These are phyloP conservation scores for Cichladusa arquata DNA, from an alignment of 2,113 vertebrate genomes.

Conservation along the genomic window DNA sequence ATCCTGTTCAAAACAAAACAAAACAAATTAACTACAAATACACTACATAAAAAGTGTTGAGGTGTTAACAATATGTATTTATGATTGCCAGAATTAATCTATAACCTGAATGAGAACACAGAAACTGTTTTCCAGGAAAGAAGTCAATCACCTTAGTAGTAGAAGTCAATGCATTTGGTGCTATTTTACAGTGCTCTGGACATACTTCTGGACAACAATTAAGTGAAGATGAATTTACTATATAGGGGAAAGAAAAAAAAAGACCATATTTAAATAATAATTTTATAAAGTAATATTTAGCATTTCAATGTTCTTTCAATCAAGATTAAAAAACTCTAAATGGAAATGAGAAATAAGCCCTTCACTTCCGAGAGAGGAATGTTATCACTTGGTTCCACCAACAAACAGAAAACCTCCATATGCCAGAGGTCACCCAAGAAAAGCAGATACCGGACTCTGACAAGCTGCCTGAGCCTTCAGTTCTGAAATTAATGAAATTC, in stretches of 20 bases:
- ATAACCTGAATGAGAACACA: neutral
- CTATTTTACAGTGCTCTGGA: neutral
- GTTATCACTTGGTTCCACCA: neutral
- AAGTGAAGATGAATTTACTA: neutral
- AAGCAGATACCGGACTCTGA: constrained; percentile 9
- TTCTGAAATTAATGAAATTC: neutral
- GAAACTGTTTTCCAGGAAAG: neutral
- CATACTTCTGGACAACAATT: neutral
- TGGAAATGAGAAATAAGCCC: neutral
- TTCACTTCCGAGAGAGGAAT: neutral
- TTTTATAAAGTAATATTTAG: neutral
- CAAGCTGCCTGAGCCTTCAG: neutral
- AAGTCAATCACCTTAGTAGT: neutral
- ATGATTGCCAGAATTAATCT: neutral
- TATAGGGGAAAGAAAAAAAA: neutral
- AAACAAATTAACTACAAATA: neutral
- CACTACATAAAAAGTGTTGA: neutral
- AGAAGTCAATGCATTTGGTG: neutral
- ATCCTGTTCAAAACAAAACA: constrained; percentile 75
- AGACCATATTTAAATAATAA: neutral
- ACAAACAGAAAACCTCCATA: constrained; percentile 1
- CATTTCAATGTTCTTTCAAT: neutral
- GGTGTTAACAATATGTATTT: neutral
- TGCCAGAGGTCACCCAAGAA: constrained; percentile 36
- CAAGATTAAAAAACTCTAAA: neutral